Conservation (phyloP, 2,797 vertebrate species). For the Mycteria americana region DNA sequence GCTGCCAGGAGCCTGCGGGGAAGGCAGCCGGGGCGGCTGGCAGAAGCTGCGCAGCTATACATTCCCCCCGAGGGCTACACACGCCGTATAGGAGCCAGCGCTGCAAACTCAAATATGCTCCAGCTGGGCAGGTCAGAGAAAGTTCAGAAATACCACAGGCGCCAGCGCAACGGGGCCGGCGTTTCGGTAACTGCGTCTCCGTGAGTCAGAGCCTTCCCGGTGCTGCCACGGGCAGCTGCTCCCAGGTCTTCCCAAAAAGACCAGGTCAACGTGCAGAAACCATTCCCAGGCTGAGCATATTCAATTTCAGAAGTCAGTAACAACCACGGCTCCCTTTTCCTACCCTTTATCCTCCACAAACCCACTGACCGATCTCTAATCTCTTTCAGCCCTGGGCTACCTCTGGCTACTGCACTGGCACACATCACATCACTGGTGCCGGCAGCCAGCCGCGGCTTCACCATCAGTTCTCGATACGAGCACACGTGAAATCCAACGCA, state of each 20-base stretch:
- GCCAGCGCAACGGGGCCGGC: background rate
- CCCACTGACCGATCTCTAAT: background rate
- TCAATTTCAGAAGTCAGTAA: background rate
- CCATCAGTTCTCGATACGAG: background rate
- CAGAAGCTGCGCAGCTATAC: background rate
- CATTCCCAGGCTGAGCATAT: background rate
- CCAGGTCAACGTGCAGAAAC: background rate
- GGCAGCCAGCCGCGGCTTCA: background rate
- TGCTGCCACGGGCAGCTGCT: background rate
- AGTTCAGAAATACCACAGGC: background rate
- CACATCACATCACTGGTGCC: fast-evolving
- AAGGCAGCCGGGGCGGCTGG: background rate
- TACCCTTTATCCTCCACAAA: background rate
- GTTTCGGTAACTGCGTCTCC: fast-evolving
- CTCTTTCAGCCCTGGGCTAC: background rate
- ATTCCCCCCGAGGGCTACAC: fast-evolving
- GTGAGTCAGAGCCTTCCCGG: background rate
- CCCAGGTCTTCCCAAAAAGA: background rate
- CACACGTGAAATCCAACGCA: background rate
- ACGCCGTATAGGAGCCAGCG: fast-evolving
- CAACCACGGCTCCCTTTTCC: background rate
- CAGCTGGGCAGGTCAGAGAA: background rate
- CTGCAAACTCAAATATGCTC: background rate
- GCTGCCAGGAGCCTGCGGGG: background rate
- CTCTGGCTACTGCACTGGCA: background rate